These are phyloP conservation scores for Pseudomugil tenellus DNA, from an alignment of 2,797 vertebrate species.

Conservation along the genomic window DNA sequence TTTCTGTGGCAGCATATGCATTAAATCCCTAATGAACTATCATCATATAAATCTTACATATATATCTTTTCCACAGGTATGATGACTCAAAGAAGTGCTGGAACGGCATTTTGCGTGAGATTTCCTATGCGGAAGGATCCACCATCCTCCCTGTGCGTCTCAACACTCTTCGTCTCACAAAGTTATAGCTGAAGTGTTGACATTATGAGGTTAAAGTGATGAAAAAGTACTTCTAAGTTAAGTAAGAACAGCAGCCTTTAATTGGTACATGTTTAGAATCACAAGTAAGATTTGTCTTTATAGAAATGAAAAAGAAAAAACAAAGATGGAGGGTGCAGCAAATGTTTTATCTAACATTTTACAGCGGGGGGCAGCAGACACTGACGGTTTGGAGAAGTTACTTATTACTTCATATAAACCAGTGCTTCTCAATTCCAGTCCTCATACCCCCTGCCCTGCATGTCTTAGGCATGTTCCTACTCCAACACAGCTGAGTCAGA, in stretches of 20 bases:
- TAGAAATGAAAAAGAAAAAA: not conserved
- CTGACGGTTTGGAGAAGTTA: not conserved
- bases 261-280: not conserved
- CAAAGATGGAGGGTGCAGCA: not conserved
- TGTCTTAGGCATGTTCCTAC: too few relatives aligned
- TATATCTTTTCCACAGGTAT: slow-evolving; percentile 80
- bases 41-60: slow-evolving; percentile 2
- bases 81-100: slow-evolving; percentile 90
- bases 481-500: too few relatives aligned
- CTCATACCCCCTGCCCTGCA: too few relatives aligned
- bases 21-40: not conserved
- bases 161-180: slow-evolving; percentile 90
- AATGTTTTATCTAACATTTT: slow-evolving; percentile 22
- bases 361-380: slow-evolving; percentile 62
- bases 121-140: slow-evolving; percentile 88
- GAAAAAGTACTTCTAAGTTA: slow-evolving; percentile 5
- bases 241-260: not conserved
- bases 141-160: slow-evolving; percentile 88
- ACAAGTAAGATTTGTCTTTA: not conserved
- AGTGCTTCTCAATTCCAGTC: too few relatives aligned
- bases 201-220: not conserved
- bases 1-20: too few relatives aligned
- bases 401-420: too few relatives aligned
- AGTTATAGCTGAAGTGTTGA: slow-evolving; percentile 82
- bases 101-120: slow-evolving; percentile 92